Conservation (phyloP, 2,113 vertebrate genomes). For the Chaenogobius annularis region DNA sequence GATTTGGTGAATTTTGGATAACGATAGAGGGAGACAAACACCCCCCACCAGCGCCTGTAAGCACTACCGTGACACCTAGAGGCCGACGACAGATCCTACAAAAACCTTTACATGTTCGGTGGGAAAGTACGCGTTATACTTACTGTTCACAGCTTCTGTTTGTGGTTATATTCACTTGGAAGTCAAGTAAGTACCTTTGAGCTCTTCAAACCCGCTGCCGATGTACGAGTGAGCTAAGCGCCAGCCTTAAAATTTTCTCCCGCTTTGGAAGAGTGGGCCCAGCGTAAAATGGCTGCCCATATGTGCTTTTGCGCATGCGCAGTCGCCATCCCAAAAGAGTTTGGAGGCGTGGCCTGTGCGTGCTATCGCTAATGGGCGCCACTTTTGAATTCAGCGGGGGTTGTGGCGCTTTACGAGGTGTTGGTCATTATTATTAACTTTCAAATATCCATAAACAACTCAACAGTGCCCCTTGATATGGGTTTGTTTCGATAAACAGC, state of each 20-base stretch:
- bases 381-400: conserved; percentile 66
- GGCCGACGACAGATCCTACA: conserved; percentile 96
- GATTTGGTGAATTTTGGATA: conserved; percentile 83
- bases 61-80: conserved; percentile 99
- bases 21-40: conserved; percentile 99
- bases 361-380: conserved; percentile 48
- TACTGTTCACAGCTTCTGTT: conserved; percentile 65
- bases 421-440: not conserved
- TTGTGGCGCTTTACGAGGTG: conserved; percentile 31
- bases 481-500: not conserved
- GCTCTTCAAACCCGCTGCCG: conserved; percentile 21
- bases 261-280: conserved; percentile 80
- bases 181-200: conserved; percentile 20
- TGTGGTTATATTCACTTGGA: conserved; percentile 47
- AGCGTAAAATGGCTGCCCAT: conserved; percentile 91
- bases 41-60: conserved; percentile 91
- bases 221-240: conserved; percentile 51
- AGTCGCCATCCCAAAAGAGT: conserved; percentile 2
- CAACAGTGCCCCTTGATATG: not conserved
- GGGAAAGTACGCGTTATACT: conserved; percentile 70
- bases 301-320: conserved; percentile 79
- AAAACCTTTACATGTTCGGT: conserved; percentile 79
- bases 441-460: not conserved
- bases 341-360: conserved; percentile 40
- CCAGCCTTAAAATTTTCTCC: conserved; percentile 79